Evolutionary conservation across 2,797 vertebrate genomes (phyloP), one percentile per base, ranked within the genome.

Genomic region (Labeo calbasu): DNA sequence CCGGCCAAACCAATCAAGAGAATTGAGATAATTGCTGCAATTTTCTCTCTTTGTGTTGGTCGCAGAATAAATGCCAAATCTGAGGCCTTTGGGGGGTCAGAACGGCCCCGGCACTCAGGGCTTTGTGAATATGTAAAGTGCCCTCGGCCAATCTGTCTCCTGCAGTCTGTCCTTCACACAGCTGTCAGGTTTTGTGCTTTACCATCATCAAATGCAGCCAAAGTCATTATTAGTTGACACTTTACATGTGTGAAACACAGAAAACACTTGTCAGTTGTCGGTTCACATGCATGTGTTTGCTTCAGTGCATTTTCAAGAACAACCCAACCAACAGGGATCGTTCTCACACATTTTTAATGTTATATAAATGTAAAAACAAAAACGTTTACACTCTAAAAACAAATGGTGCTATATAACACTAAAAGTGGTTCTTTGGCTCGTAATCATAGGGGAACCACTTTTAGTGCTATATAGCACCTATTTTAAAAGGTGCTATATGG

Each of bases 11-110:
- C 87, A 82, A 90, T 90, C 89, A 88, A 83, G 43, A 69, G 28
- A 86, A 89, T 89, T 84, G 83, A 70, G 79, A 87, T 91, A 91
- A 92, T 91, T 86, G 85, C 88, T 19, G 65, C 86, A 53, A 81
- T 90, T 90, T 89, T 85, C 77, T 83, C 57, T 40, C 84, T 88
- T 77, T 75, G 86, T 85, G 86, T 68, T 21, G 55, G 86, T 84
- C 77, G 79, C 87, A 90, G 53, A 87, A 57, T 65, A 80, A 75
- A 55, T 13, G 25, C 65, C 80, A 59, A 23, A 66, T 79, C 48
- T 79, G 53, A 79, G 81, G 65, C 84, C 70, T 80, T 14, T 65
- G 12, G 73, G 87, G 85, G 86, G 86, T 83, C 84, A 12, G 83
- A 53, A 32, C 3, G 14, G 69, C 46, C n/a, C 46, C 69, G 14